These are phyloP conservation scores for Drosophila sproati DNA, from an alignment of 1,140 invertebrate species.

Conservation along the genomic window DNA sequence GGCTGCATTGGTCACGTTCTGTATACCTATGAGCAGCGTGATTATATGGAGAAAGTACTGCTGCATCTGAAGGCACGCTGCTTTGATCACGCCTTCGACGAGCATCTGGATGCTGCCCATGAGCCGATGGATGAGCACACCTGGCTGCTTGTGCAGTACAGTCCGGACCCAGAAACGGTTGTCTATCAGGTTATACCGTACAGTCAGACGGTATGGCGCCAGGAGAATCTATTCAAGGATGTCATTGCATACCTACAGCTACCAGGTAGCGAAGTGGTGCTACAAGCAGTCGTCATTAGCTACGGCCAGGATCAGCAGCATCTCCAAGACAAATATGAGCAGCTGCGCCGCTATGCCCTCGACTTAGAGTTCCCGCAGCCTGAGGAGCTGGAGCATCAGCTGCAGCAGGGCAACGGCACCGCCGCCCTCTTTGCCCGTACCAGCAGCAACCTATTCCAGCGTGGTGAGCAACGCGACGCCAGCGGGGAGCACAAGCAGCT, in stretches of 20 bases:
- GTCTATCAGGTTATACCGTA: slow-evolving; percentile 61
- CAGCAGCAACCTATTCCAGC: slow-evolving; percentile 50
- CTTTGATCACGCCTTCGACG: slow-evolving; percentile 64
- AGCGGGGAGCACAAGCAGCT: slow-evolving; percentile 57
- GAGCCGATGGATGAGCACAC: slow-evolving; percentile 45
- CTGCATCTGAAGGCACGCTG: slow-evolving; percentile 61
- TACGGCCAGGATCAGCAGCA: slow-evolving; percentile 38
- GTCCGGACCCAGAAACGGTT: slow-evolving; percentile 62
- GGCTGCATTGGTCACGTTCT: slow-evolving; percentile 56
- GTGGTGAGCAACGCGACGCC: slow-evolving; percentile 53
- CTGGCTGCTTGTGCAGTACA: slow-evolving; percentile 74
- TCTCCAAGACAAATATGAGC: slow-evolving; percentile 42
- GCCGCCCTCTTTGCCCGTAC: slow-evolving; percentile 50
- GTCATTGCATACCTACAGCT: slow-evolving; percentile 67
- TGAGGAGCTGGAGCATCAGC: slow-evolving; percentile 36
- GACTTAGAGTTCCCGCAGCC: slow-evolving; percentile 50
- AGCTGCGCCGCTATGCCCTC: slow-evolving; percentile 48
- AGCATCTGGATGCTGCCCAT: slow-evolving; percentile 29
- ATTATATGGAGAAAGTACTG: slow-evolving; percentile 69
- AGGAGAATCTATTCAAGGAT: slow-evolving; percentile 65
- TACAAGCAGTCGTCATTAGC: slow-evolving; percentile 67
- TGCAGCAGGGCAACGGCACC: slow-evolving; percentile 25
- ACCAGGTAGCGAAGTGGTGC: slow-evolving; percentile 45
- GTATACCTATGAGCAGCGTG: slow-evolving; percentile 54
- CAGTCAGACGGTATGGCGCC: slow-evolving; percentile 59